Percentiles rank a stretch among this genome's conserved stretches.
Conservation (phyloP, 2,113 vertebrate species). For the Notarius lentiginosus region DNA sequence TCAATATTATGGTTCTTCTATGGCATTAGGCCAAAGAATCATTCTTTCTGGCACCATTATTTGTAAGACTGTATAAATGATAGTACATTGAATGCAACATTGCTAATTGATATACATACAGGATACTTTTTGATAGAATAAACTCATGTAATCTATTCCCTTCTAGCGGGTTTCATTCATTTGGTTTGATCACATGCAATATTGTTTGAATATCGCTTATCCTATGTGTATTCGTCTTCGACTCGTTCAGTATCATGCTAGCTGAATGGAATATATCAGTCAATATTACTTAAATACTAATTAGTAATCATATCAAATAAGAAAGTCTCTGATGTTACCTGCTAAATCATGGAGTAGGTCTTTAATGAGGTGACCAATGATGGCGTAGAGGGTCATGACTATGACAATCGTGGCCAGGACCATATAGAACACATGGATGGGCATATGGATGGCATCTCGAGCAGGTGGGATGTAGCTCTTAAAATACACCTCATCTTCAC, state of each 20-base stretch:
- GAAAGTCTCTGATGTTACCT: conserved; percentile 20
- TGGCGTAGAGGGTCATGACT: conserved; percentile 82
- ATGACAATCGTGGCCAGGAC: conserved; percentile 78
- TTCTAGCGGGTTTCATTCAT: too few relatives aligned
- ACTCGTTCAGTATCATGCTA: too few relatives aligned
- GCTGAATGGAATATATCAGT: too few relatives aligned
- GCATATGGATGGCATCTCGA: conserved; percentile 81
- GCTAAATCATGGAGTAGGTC: conserved; percentile 85
- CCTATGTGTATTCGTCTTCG: too few relatives aligned
- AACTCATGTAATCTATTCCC: too few relatives aligned
- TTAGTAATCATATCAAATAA: neutral
- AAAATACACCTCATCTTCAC: conserved; percentile 70
- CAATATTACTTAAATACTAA: neutral
- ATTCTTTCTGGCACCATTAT: neutral
- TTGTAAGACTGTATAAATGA: neutral
- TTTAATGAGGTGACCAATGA: conserved; percentile 90
- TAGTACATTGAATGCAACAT: neutral
- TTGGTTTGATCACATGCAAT: too few relatives aligned
- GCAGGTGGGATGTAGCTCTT: conserved; percentile 81
- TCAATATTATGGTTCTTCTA: neutral
- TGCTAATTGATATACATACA: too few relatives aligned
- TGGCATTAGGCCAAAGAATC: neutral
- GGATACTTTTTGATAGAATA: too few relatives aligned
- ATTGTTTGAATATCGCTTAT: too few relatives aligned
- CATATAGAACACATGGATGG: conserved; percentile 79